These are phyloP conservation scores for Holocentrus rufus DNA, from an alignment of 2,797 vertebrate genomes.

Conservation along the genomic window DNA sequence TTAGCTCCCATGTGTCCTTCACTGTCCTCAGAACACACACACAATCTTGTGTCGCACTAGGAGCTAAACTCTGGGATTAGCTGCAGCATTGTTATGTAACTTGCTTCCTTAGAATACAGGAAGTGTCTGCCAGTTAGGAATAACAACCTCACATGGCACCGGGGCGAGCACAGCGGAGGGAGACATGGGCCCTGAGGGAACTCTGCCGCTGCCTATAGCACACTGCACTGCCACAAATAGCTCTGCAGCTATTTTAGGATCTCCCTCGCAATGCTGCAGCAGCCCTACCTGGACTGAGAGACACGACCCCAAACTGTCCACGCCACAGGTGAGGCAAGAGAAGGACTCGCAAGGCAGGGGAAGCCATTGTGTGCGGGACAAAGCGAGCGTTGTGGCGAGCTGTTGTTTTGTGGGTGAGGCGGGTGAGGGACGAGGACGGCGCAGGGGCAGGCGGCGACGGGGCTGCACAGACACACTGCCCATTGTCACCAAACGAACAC, in stretches of 20 bases:
- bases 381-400: constrained; percentile 33
- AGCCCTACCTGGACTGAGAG: constrained; percentile 50
- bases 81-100: constrained; percentile 73
- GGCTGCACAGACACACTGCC: constrained; percentile 41
- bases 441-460: constrained; percentile 56
- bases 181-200: constrained; percentile 38
- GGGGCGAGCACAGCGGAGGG: constrained; percentile 51
- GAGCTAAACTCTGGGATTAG: constrained; percentile 65
- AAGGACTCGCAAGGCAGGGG: neutral
- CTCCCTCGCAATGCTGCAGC: constrained; percentile 45
- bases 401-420: constrained; percentile 38
- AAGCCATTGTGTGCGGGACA: constrained; percentile 46
- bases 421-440: constrained; percentile 9
- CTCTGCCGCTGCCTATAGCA: constrained; percentile 59
- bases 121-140: constrained; percentile 62
- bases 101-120: constrained; percentile 60
- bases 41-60: constrained; percentile 33
- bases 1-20: constrained; percentile 53
- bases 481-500: constrained; percentile 46
- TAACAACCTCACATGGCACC: constrained; percentile 59
- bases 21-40: constrained; percentile 51
- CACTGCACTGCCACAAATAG: constrained; percentile 70
- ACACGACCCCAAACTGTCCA: constrained; percentile 57
- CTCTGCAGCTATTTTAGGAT: constrained; percentile 64
- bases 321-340: constrained; percentile 48